A percentile compares a stretch with the other conserved stretches of the same genome.
Evolutionary conservation across 2,113 vertebrate species (phyloP).

Genomic region (Protobothrops flavoviridis): DNA sequence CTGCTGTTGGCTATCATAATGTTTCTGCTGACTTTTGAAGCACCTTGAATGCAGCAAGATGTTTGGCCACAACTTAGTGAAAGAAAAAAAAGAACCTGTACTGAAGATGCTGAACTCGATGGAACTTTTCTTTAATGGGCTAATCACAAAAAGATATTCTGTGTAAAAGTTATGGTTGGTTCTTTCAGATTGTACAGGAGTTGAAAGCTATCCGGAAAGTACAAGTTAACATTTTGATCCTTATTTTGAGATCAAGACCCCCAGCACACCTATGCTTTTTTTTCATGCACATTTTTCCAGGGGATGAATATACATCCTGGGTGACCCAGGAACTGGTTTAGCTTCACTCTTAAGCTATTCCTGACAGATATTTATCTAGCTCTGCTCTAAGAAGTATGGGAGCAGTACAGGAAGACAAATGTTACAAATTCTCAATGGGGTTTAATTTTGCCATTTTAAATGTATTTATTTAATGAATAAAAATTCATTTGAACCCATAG

Average conservation of each 20-base stretch:
- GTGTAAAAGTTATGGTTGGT: background rate
- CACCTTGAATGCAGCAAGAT: background rate
- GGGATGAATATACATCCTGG: background rate
- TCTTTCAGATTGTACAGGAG: background rate
- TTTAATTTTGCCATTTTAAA: background rate
- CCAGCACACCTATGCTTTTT: background rate
- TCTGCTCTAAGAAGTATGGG: background rate
- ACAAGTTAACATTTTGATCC: background rate
- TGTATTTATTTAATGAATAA: background rate
- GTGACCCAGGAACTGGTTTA: background rate
- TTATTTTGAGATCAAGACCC: background rate
- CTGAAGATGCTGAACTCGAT: too few relatives aligned
- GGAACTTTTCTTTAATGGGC: background rate
- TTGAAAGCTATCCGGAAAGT: background rate
- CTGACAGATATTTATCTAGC: background rate
- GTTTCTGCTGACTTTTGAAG: background rate
- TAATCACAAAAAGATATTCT: background rate
- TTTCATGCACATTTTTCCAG: background rate
- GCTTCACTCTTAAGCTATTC: conserved; percentile 3
- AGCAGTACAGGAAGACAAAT: background rate
- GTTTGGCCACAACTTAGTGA: background rate
- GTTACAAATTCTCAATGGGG: background rate
- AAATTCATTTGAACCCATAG: background rate
- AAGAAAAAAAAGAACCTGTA: background rate
- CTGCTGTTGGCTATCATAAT: background rate